These are phyloP conservation scores for Stegodyphus dumicola DNA, from an alignment of 1,140 invertebrate species.

Conservation along the genomic window DNA sequence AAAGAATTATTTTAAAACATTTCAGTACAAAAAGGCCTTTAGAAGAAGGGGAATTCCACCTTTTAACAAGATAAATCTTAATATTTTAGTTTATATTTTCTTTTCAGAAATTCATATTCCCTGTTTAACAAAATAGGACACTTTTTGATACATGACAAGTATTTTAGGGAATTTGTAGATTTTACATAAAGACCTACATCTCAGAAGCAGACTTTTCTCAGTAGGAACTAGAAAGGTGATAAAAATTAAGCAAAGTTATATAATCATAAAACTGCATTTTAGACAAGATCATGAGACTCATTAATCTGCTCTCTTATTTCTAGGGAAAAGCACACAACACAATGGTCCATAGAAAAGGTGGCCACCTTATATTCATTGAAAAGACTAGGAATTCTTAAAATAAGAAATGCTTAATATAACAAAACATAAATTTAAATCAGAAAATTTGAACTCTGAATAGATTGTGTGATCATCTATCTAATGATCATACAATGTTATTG, in stretches of 20 bases:
- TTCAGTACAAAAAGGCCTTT: conserved; percentile 56
- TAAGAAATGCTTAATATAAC: background rate
- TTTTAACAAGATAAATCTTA: conserved; percentile 49
- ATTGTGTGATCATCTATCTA: background rate
- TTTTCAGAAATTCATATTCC: conserved; percentile 16
- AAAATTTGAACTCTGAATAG: background rate
- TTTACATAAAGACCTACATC: conserved; percentile 35
- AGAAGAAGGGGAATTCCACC: conserved; percentile 12
- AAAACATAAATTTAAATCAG: background rate
- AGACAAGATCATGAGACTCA: background rate
- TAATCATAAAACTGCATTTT: background rate
- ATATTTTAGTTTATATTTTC: conserved; percentile 7
- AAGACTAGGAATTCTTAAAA: conserved; percentile 18
- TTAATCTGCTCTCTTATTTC: background rate
- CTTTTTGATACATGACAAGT: conserved; percentile 29
- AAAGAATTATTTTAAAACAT: conserved; percentile 59
- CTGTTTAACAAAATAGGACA: conserved; percentile 59
- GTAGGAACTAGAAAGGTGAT: conserved; percentile 38
- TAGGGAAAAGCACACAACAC: conserved; percentile 8
- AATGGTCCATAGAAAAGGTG: conserved; percentile 45
- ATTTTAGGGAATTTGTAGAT: conserved; percentile 14
- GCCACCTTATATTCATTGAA: conserved; percentile 22
- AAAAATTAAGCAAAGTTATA: conserved; percentile 28
- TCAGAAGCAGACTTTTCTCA: conserved; percentile 20
- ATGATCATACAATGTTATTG: too few species aligned